phyloP scores from a whole-genome alignment of 2,797 vertebrate species.

The Esox lucius region DNA sequence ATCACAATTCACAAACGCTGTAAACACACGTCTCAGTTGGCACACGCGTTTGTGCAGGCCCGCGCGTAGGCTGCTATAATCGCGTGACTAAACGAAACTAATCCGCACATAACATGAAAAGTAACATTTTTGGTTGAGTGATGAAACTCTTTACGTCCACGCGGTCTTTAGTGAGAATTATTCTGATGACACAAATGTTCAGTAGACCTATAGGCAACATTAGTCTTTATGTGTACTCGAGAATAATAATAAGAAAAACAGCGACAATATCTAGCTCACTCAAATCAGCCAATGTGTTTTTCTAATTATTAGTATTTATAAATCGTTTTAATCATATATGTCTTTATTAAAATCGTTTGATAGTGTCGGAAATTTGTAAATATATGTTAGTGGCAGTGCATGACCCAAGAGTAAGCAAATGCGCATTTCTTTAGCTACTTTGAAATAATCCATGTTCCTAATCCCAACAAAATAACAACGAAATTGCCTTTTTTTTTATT shows the following conservation, averaged over 20 bases:
- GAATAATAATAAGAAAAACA: neutral
- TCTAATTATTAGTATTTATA: neutral
- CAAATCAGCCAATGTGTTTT: neutral
- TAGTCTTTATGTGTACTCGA: neutral
- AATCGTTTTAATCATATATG: too few relatives aligned
- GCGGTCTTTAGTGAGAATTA: neutral
- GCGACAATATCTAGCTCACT: neutral
- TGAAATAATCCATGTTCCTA: neutral
- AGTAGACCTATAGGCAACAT: neutral
- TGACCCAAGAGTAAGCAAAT: neutral
- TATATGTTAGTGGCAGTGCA: neutral
- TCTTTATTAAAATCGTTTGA: neutral
- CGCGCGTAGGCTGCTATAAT: too few relatives aligned
- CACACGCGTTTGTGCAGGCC: constrained; percentile 2
- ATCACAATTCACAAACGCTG: neutral
- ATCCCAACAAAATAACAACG: neutral
- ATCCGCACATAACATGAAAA: constrained; percentile 6
- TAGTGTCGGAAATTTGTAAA: neutral
- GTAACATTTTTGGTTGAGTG: constrained; percentile 1
- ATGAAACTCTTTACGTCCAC: neutral
- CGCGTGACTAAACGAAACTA: constrained; percentile 8
- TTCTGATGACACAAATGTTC: neutral
- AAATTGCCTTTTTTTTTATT: neutral
- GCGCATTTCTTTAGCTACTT: constrained; percentile 3
- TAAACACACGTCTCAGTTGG: constrained; percentile 5